Evolutionary conservation across 53 echinoderm and acorn worm species (phyloP).

Genomic region (Echinometra lucunter): DNA sequence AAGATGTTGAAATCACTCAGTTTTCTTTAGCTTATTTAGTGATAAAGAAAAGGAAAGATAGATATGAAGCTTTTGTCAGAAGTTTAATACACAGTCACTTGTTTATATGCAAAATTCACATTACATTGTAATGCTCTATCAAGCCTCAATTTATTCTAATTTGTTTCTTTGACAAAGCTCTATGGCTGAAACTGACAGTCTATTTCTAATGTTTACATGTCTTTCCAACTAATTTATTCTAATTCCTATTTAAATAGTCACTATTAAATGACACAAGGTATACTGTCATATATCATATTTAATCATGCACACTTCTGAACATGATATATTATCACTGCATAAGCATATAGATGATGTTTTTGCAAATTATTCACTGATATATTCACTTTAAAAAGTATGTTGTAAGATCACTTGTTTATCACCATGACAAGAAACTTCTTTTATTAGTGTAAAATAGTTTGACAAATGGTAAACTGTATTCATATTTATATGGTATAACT

Average conservation of each 20-base stretch:
- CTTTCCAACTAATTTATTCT: constrained; percentile 41
- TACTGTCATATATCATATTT: neutral
- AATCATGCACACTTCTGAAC: neutral
- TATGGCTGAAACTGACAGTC: constrained; percentile 15
- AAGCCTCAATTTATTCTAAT: neutral
- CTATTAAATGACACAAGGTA: neutral
- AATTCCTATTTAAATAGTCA: constrained; percentile 4
- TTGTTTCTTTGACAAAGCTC: constrained; percentile 24
- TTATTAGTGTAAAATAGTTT: constrained; percentile 10
- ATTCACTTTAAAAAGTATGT: neutral
- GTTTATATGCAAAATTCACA: neutral
- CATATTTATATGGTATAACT: neutral
- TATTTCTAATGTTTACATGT: constrained; percentile 10
- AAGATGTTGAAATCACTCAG: neutral
- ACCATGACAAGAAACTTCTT: neutral
- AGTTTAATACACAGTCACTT: neutral
- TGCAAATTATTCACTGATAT: neutral
- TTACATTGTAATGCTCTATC: neutral
- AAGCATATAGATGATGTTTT: neutral
- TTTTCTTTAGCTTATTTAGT: neutral
- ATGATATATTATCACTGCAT: neutral
- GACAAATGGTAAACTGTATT: constrained; percentile 1
- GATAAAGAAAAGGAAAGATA: neutral
- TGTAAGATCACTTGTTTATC: neutral
- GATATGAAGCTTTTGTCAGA: neutral